Evolutionary conservation across 2,888 invertebrate genomes (phyloP).

Genomic region (Priocnemis perturbator): DNA sequence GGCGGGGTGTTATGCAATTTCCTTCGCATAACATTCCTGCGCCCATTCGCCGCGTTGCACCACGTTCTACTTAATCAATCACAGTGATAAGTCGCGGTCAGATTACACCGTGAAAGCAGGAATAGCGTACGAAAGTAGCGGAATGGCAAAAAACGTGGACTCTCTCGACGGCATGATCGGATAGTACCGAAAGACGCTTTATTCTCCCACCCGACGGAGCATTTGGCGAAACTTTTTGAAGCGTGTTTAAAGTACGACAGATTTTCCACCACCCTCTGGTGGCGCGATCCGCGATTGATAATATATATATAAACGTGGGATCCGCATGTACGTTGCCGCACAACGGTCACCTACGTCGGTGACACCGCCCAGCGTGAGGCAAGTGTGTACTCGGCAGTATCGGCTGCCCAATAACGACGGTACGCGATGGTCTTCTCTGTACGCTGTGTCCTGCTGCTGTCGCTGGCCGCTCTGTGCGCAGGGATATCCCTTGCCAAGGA

Average conservation of each 20-base stretch:
- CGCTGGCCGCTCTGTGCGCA: neutral
- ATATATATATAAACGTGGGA: neutral
- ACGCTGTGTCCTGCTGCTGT: constrained; percentile 1
- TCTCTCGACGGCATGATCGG: no score
- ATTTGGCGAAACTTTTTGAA: neutral
- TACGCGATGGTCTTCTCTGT: constrained; percentile 10
- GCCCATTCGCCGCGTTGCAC: neutral
- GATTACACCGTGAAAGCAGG: constrained; percentile 2
- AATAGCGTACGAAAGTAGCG: neutral
- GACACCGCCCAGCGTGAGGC: neutral
- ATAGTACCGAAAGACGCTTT: no score
- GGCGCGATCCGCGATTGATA: constrained; percentile 4
- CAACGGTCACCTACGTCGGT: neutral
- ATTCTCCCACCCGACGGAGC: neutral
- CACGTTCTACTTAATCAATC: constrained; percentile 3
- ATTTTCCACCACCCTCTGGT: neutral
- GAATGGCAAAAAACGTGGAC: no score
- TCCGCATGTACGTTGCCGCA: neutral
- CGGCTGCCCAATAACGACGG: no score
- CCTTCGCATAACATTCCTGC: neutral
- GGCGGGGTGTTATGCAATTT: neutral
- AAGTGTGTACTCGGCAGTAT: neutral
- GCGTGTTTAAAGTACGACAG: neutral
- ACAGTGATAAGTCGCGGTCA: constrained; percentile 4
- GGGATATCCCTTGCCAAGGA: constrained; percentile 70